A percentile compares a stretch with the other conserved stretches of the same genome.
These are phyloP conservation scores for Leptinotarsa lineolata DNA, from an alignment of 1,140 invertebrate genomes.

Conservation along the genomic window DNA sequence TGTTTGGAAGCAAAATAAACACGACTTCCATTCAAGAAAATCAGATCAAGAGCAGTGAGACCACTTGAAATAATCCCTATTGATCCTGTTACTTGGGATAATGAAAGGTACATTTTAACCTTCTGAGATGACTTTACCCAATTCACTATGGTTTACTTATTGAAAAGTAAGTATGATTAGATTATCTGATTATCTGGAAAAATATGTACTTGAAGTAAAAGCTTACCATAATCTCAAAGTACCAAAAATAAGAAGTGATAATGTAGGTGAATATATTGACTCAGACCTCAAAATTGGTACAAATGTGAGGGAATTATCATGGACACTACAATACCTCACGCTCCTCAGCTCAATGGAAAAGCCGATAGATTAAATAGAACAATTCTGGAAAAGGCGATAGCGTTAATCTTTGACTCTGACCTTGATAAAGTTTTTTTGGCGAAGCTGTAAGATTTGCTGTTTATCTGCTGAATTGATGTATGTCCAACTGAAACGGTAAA, in stretches of 20 bases:
- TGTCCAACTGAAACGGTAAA: slow-evolving; percentile 31
- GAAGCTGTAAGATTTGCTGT: slow-evolving; percentile 43
- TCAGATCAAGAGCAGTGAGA: slow-evolving; percentile 6
- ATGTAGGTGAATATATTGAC: slow-evolving; percentile 38
- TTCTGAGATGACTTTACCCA: background rate
- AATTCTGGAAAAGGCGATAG: slow-evolving; percentile 48
- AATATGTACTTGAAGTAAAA: slow-evolving; percentile 52
- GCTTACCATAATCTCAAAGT: slow-evolving; percentile 46
- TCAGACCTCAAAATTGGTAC: slow-evolving; percentile 38
- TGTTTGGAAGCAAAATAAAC: slow-evolving; percentile 42
- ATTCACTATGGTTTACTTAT: slow-evolving; percentile 27
- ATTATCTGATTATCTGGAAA: slow-evolving; percentile 23
- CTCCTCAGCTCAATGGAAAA: slow-evolving; percentile 54
- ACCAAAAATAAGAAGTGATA: slow-evolving; percentile 26
- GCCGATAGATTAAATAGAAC: slow-evolving; percentile 54
- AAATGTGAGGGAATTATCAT: slow-evolving; percentile 37
- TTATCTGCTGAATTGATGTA: slow-evolving; percentile 45
- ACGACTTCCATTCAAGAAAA: slow-evolving; percentile 38
- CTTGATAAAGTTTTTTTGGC: slow-evolving; percentile 46
- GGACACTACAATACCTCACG: slow-evolving; percentile 42
- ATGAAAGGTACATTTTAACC: background rate
- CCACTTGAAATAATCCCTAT: background rate
- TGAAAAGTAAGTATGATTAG: too few species aligned
- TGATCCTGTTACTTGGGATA: background rate
- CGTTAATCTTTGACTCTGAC: slow-evolving; percentile 39